Base-by-base conservation (phyloP, 2,113 vertebrate species). In the Tachycineta bicolor region DNA sequence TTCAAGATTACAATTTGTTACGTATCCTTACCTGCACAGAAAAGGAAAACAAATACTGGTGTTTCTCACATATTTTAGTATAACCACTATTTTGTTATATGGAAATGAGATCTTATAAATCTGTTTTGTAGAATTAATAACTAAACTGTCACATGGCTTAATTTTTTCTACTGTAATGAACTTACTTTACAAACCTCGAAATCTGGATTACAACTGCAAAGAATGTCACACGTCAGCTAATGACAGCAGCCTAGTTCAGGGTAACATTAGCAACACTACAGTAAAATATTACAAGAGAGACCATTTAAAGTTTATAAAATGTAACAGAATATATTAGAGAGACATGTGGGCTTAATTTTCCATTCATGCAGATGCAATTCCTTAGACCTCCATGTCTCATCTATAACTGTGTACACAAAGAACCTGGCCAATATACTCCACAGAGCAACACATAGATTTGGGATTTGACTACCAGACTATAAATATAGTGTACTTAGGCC, bases 301-400 rank as follows among this genome's bases (percentile, higher is more conserved):
- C 87, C 55, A 93, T 92, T 95, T 77, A 93, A 87, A 89, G 34
- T 87, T 93, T 81, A 73, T 94, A 95, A 90, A 87, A 93, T 65
- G 88, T 81, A 96, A 95, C 50, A 78, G n/a, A 96, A 91, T 92
- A 80, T 83, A 93, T 96, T 83, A 87, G 84, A 83, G 39, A 92
- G 34, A 82, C 88, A 93, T 49, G 11, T 83, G 90, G 94, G 49
- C 89, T 93, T 94, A 77, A 93, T 96, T 94, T 93, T 93, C 85
- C 55, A 64, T 69, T 89, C 56, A 82, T 23, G 6, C 41, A 87
- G 53, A 78, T 91, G 63, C 65, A 84, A 89, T 47, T 89, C 71
- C 47, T 89, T 65, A 92, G 83, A 87, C 74, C 46, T 90, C 56
- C 65, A 73, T 2, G 2, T 83, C 69, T 89, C 77, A 59, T 71